A percentile compares a stretch with the other conserved stretches of the same genome.
phyloP scores from a whole-genome alignment of 2,797 vertebrate species.

The Cossypha polioptera region DNA sequence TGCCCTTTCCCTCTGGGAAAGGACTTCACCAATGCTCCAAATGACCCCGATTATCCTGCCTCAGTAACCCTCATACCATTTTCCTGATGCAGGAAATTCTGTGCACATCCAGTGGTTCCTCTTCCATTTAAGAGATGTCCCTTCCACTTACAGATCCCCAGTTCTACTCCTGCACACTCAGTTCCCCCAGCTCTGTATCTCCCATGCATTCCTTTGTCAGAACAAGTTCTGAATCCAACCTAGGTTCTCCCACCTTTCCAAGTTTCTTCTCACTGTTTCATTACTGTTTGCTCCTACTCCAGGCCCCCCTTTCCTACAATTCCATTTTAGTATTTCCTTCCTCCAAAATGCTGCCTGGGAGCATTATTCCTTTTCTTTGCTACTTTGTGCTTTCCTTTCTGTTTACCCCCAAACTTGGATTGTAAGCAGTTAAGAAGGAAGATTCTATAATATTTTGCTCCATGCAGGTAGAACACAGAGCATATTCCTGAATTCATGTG shows the following conservation, averaged over 20 bases:
- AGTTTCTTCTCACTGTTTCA: not conserved
- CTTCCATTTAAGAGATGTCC: not conserved
- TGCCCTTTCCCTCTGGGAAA: not conserved
- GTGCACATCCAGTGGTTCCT: not conserved
- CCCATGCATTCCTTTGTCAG: not conserved
- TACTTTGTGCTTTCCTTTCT: not conserved
- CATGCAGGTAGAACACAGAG: not conserved
- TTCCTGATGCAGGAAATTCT: not conserved
- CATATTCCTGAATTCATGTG: not conserved
- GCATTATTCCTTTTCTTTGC: not conserved
- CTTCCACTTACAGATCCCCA: not conserved
- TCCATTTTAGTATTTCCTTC: not conserved
- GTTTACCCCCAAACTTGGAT: not conserved
- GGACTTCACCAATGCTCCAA: not conserved
- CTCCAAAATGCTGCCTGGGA: not conserved
- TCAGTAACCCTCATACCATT: not conserved
- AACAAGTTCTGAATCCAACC: not conserved
- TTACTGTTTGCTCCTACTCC: not conserved
- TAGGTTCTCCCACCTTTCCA: not conserved
- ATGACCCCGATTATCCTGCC: not conserved
- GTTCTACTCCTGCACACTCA: not conserved
- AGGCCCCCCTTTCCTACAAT: not conserved
- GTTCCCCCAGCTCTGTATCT: not conserved
- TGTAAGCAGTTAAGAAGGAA: not conserved
- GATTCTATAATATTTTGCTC: not conserved